phyloP scores from a whole-genome alignment of 1,140 invertebrate species.

The Coptotermes formosanus region DNA sequence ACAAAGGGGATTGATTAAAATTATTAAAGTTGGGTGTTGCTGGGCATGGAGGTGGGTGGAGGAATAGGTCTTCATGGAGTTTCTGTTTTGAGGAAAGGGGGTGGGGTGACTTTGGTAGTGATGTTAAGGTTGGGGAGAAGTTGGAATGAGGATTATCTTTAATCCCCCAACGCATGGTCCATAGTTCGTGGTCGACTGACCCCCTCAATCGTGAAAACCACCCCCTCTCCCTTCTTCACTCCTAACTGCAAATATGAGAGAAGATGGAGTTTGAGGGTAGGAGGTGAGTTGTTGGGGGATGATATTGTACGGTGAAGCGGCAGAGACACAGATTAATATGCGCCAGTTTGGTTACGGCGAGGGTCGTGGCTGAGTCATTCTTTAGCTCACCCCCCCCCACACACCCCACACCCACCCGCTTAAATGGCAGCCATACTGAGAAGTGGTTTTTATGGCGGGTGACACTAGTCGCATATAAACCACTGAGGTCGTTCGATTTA shows the following conservation, averaged over 20 bases:
- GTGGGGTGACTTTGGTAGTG: neutral
- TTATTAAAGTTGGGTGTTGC: constrained; percentile 12
- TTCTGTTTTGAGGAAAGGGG: neutral
- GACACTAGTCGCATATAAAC: too few species aligned
- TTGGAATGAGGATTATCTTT: neutral
- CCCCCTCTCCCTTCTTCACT: neutral
- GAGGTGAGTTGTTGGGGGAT: neutral
- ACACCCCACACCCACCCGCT: too few species aligned
- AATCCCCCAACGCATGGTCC: neutral
- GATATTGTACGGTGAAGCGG: neutral
- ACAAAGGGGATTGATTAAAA: constrained; percentile 19
- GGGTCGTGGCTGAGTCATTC: neutral
- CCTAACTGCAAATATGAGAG: neutral
- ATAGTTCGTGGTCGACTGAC: constrained; percentile 17
- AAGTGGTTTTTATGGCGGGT: too few species aligned
- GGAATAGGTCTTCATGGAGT: too few species aligned
- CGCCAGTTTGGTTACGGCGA: neutral
- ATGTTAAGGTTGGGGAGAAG: constrained; percentile 6
- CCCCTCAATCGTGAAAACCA: constrained; percentile 17
- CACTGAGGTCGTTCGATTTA: too few species aligned
- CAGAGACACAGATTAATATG: constrained; percentile 15
- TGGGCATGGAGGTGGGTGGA: neutral
- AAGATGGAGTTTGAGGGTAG: neutral
- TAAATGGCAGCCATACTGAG: too few species aligned
- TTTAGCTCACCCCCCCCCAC: constrained; percentile 5